Conservation (phyloP, 2,888 invertebrate species). For the Autographa gamma region DNA sequence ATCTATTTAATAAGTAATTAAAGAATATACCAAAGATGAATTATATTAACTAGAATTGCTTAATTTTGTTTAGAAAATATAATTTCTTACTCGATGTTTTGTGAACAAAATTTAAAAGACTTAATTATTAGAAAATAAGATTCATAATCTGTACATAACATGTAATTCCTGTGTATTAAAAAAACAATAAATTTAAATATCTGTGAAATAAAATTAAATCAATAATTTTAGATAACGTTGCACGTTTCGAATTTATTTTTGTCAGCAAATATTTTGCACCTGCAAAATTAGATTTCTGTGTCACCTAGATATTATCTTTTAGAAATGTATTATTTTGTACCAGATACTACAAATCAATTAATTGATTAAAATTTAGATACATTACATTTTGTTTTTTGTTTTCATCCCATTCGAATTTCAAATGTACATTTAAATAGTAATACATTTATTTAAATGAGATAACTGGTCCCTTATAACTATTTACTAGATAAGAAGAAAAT, state of each 20-base stretch:
- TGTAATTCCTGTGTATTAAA: no score
- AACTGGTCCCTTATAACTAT: no score
- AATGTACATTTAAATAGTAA: no score
- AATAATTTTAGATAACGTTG: no score
- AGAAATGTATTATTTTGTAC: slow-evolving; percentile 1
- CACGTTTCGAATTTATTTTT: neutral
- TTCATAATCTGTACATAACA: neutral
- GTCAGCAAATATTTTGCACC: neutral
- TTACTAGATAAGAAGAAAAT: neutral
- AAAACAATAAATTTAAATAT: no score
- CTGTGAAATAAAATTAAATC: no score
- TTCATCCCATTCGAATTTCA: no score
- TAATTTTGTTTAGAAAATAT: neutral
- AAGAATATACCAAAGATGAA: slow-evolving; percentile 47
- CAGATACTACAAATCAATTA: slow-evolving; percentile 1
- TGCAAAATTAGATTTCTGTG: neutral
- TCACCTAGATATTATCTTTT: slow-evolving; percentile 1
- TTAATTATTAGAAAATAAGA: neutral
- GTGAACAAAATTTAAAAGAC: neutral
- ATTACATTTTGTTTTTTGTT: neutral
- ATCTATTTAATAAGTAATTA: slow-evolving; percentile 1
- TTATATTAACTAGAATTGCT: slow-evolving; percentile 2
- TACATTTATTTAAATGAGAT: no score
- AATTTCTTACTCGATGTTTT: neutral
- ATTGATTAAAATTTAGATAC: neutral